A percentile compares a stretch with the other conserved stretches of the same genome.
These are phyloP conservation scores for Mastomys natalensis DNA, from an alignment of 2,113 vertebrate genomes.

Conservation along the genomic window DNA sequence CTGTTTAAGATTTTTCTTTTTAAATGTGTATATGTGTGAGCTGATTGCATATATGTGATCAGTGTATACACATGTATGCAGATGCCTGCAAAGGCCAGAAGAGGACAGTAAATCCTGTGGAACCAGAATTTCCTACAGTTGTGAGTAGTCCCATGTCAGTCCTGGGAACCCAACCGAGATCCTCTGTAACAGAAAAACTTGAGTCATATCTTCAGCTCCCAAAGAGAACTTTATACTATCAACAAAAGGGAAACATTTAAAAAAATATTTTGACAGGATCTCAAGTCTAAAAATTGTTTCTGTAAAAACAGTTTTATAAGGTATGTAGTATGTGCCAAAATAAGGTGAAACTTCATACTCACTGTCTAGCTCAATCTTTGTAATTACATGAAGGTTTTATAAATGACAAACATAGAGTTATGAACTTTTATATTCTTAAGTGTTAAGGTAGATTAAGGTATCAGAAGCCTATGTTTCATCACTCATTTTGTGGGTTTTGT, in stretches of 20 bases:
- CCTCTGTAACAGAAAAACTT: not conserved
- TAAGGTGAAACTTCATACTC: not conserved
- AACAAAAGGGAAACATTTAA: not conserved
- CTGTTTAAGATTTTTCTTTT: not conserved
- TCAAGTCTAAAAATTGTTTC: not conserved
- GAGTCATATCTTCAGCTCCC: not conserved
- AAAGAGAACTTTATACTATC: not conserved
- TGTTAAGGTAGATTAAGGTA: not conserved
- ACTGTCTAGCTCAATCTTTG: not conserved
- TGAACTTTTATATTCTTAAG: not conserved
- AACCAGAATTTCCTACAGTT: too few species aligned
- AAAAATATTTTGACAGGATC: not conserved
- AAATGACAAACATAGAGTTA: not conserved
- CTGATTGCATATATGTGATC: not conserved
- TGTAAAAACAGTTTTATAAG: constrained; percentile 41
- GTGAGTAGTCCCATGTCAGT: too few species aligned
- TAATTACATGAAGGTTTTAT: not conserved
- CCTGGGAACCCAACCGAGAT: not conserved
- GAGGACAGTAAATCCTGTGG: not conserved
- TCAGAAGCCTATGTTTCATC: not conserved
- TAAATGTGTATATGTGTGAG: not conserved
- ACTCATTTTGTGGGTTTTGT: not conserved
- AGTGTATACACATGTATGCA: not conserved
- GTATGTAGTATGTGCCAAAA: not conserved
- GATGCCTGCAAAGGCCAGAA: not conserved